phyloP scores from a whole-genome alignment of 2,888 invertebrate species.

The Resseliella maxima region DNA sequence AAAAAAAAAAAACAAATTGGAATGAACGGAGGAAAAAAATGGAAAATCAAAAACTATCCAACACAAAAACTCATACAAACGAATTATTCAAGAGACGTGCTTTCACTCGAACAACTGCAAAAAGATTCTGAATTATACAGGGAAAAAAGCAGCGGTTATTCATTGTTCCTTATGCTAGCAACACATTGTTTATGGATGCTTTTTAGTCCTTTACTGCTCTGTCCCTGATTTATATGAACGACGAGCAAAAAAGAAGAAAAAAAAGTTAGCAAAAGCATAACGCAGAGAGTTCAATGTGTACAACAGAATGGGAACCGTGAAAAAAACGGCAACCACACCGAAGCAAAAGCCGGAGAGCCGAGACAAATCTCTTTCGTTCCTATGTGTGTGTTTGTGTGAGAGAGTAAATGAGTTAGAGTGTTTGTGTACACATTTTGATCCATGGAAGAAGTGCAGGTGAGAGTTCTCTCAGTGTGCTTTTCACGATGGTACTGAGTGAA shows the following conservation, averaged over 20 bases:
- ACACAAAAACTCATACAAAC: not conserved
- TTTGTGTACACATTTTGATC: conserved; percentile 21
- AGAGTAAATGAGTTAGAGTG: not conserved
- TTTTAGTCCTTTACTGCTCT: conserved; percentile 46
- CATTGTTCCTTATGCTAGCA: conserved; percentile 26
- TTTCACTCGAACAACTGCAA: not conserved
- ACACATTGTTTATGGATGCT: conserved; percentile 40
- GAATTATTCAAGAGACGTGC: not conserved
- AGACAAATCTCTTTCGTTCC: too few species aligned
- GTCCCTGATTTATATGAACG: conserved; percentile 46
- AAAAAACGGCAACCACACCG: not conserved
- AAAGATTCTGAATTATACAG: conserved; percentile 1
- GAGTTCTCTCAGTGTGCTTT: not conserved
- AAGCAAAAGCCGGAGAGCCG: too few species aligned
- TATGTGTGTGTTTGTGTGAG: not conserved
- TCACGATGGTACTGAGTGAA: not conserved
- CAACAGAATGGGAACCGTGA: not conserved
- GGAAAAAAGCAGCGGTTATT: not conserved
- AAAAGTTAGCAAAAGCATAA: not conserved
- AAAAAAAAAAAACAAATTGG: not conserved
- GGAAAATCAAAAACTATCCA: too few species aligned
- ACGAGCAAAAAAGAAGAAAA: not conserved
- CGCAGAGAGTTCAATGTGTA: not conserved
- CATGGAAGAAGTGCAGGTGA: conserved; percentile 22
- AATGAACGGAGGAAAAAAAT: too few species aligned